These are phyloP conservation scores for Ormyrus nitidulus DNA, from an alignment of 2,888 invertebrate genomes.

Conservation along the genomic window DNA sequence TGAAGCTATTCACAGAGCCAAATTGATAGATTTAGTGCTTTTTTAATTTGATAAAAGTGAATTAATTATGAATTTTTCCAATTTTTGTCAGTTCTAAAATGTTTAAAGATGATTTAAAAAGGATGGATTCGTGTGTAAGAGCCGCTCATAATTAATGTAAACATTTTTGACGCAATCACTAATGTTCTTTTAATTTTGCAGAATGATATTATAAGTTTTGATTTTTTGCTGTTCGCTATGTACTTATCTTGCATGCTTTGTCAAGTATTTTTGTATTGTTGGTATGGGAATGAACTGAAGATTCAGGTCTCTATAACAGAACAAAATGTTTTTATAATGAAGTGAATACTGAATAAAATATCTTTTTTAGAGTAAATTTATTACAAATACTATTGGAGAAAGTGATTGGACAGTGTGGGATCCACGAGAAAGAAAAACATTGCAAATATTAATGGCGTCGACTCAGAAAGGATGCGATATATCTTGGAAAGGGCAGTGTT, in stretches of 20 bases:
- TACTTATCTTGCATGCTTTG: constrained; percentile 47
- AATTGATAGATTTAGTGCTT: too few species aligned
- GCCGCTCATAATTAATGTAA: too few species aligned
- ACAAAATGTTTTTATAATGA: too few species aligned
- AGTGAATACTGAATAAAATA: not conserved
- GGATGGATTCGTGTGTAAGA: too few species aligned
- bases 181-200: constrained; percentile 16
- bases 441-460: constrained; percentile 37
- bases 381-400: constrained; percentile 16
- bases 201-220: constrained; percentile 28
- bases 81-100: too few species aligned
- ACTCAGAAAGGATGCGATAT: constrained; percentile 25
- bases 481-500: constrained; percentile 42
- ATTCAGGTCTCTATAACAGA: constrained; percentile 24
- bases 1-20: too few species aligned
- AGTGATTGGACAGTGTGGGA: constrained; percentile 36
- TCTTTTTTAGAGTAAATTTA: constrained; percentile 34
- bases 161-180: too few species aligned
- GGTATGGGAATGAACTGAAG: constrained; percentile 50
- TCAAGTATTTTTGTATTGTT: constrained; percentile 52
- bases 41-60: too few species aligned
- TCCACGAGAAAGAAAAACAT: not conserved
- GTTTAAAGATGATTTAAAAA: too few species aligned
- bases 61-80: too few species aligned
- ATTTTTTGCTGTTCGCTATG: constrained; percentile 36